Evolutionary conservation across 2,113 vertebrate genomes (phyloP).

Genomic region (Tupaia tana): DNA sequence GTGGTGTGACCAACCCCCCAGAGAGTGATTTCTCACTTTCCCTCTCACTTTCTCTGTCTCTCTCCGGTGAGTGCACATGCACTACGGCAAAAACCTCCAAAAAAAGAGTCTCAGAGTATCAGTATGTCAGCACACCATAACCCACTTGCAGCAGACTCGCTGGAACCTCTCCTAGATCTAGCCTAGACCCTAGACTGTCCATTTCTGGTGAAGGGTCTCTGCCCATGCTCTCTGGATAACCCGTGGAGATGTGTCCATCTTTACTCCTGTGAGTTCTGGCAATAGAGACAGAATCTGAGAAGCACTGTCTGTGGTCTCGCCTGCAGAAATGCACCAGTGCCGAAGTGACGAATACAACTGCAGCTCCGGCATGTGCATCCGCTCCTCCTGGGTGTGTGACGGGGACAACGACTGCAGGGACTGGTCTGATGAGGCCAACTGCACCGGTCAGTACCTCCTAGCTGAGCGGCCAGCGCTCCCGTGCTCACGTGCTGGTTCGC

Average conservation of each 20-base stretch:
- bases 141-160: not conserved
- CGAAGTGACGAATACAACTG: conserved; percentile 93
- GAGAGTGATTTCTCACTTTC: too few species aligned
- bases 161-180: not conserved
- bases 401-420: conserved; percentile 99
- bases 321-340: conserved; percentile 94
- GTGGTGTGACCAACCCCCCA: too few species aligned
- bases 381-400: conserved; percentile 96
- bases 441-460: conserved; percentile 89
- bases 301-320: not conserved
- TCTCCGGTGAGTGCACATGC: too few species aligned
- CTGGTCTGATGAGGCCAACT: conserved; percentile 98
- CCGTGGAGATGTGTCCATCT: rapidly evolving
- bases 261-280: too few species aligned
- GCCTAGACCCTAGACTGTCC: too few species aligned
- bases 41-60: too few species aligned
- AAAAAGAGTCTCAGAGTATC: not conserved
- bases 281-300: rapidly evolving
- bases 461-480: rapidly evolving
- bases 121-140: not conserved
- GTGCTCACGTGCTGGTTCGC: too few species aligned
- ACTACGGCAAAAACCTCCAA: too few species aligned
- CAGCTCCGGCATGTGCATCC: conserved; percentile 95
- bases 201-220: not conserved
- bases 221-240: rapidly evolving